A percentile compares a stretch with the other conserved stretches of the same genome.
Conservation (phyloP, 92 coral and sea anemone species). For the Muricea muricata region DNA sequence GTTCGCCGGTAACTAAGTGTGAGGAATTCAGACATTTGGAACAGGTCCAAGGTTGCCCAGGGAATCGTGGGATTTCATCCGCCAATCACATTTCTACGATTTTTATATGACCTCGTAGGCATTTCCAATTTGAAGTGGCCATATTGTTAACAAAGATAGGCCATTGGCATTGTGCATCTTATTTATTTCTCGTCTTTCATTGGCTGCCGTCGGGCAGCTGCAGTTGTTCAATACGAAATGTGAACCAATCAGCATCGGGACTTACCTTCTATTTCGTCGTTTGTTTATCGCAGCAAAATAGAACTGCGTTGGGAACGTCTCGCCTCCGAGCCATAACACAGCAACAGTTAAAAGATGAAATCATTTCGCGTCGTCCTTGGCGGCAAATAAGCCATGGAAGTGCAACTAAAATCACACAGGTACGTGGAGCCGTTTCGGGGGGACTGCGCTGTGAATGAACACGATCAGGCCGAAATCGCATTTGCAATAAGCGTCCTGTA, state of each 20-base stretch:
- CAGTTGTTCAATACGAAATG: background rate
- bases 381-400: conserved; percentile 8
- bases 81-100: background rate
- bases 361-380: background rate
- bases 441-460: background rate
- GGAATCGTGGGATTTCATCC: background rate
- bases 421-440: no score
- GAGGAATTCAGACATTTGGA: no score
- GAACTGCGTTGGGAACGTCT: background rate
- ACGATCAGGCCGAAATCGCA: background rate
- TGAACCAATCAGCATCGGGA: conserved; percentile 5
- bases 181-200: background rate
- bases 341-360: background rate
- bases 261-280: background rate
- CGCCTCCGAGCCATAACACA: background rate
- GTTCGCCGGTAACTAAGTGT: no score
- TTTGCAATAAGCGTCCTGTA: background rate
- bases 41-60: background rate
- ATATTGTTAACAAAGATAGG: background rate
- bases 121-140: background rate
- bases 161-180: background rate
- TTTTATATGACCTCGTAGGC: no score
- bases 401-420: conserved; percentile 20
- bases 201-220: conserved; percentile 20
- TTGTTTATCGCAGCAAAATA: conserved; percentile 14